phyloP scores from a whole-genome alignment of 2,888 invertebrate species.

The Strigamia transsilvanica region DNA sequence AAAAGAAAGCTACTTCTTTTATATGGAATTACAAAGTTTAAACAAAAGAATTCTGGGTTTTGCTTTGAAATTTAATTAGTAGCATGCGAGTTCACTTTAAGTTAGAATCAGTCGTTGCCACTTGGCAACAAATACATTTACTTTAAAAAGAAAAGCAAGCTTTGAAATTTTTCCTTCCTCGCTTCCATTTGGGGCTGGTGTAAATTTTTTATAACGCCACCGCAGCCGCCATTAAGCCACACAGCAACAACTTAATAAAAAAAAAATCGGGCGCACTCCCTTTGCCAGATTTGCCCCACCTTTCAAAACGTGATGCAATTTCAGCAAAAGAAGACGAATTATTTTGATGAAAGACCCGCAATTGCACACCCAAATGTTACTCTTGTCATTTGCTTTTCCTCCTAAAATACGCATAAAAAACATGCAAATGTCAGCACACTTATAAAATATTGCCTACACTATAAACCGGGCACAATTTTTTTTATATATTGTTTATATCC shows the following conservation, averaged over 20 bases:
- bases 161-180: constrained; percentile 22
- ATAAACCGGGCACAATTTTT: neutral
- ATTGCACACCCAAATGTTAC: constrained; percentile 32
- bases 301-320: constrained; percentile 49
- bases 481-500: neutral
- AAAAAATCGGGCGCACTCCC: constrained; percentile 32
- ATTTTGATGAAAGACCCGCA: constrained; percentile 41
- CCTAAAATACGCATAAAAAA: constrained; percentile 22
- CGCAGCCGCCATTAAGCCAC: constrained; percentile 43
- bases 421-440: constrained; percentile 25
- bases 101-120: constrained; percentile 24
- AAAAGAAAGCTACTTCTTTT: too few species aligned
- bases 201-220: constrained; percentile 48
- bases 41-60: neutral
- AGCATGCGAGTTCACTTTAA: constrained; percentile 6
- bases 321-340: constrained; percentile 49
- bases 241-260: constrained; percentile 46
- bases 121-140: constrained; percentile 45
- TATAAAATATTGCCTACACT: constrained; percentile 1
- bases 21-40: neutral
- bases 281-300: constrained; percentile 40
- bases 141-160: constrained; percentile 44
- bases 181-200: constrained; percentile 47
- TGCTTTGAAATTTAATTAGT: neutral
- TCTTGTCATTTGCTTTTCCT: constrained; percentile 33